Evolutionary conservation across 2,888 invertebrate genomes (phyloP).

Genomic region (Ochlodes sylvanus): DNA sequence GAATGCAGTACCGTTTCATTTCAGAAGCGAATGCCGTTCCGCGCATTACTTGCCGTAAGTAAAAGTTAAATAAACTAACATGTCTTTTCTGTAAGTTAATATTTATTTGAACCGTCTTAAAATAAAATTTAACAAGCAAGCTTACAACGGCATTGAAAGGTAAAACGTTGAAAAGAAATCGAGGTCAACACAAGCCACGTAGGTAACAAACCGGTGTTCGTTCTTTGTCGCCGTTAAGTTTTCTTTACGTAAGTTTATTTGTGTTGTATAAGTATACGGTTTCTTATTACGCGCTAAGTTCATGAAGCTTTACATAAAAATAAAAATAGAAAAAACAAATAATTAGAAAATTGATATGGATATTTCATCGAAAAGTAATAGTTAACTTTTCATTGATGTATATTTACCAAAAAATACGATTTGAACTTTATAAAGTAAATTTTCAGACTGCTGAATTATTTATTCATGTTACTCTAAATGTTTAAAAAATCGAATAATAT

Average conservation of each 20-base stretch:
- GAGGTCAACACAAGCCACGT: conserved; percentile 82
- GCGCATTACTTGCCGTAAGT: conserved; percentile 48
- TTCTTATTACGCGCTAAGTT: not conserved
- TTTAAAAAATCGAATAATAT: not conserved
- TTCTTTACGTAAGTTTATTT: conserved; percentile 49
- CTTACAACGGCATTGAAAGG: conserved; percentile 79
- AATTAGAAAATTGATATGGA: too few relatives aligned
- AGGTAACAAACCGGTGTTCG: conserved; percentile 58
- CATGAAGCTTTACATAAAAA: not conserved
- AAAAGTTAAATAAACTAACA: conserved; percentile 4
- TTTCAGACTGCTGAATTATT: too few relatives aligned
- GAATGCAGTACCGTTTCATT: conserved; percentile 74
- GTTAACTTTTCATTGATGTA: too few relatives aligned
- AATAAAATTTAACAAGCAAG: conserved; percentile 47
- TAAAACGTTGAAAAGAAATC: conserved; percentile 82
- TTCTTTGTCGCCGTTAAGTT: conserved; percentile 57
- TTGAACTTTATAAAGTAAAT: too few relatives aligned
- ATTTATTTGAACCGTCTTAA: not conserved
- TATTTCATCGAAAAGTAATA: too few relatives aligned
- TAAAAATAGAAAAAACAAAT: not conserved
- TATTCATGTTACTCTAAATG: too few relatives aligned
- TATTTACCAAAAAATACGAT: too few relatives aligned
- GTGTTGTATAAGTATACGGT: conserved; percentile 28
- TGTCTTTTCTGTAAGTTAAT: not conserved
- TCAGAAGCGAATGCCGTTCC: conserved; percentile 57